A percentile compares a stretch with the other conserved stretches of the same genome.
phyloP scores from a whole-genome alignment of 1,140 invertebrate species.

The Drosophila watanabei region DNA sequence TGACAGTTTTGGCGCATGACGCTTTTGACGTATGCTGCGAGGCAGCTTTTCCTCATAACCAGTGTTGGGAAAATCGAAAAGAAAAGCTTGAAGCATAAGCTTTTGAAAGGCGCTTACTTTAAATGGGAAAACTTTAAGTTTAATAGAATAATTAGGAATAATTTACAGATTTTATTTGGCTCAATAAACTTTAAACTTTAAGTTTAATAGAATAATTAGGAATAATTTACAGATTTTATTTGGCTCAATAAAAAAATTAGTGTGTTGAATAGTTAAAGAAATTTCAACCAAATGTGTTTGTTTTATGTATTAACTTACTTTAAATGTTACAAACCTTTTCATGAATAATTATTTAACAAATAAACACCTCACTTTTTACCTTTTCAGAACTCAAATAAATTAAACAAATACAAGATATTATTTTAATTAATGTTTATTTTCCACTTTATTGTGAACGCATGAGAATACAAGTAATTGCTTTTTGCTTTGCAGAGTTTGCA shows the following conservation, averaged over 20 bases:
- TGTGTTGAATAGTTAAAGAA: not conserved
- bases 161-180: not conserved
- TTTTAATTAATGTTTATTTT: constrained; percentile 14
- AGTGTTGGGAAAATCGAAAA: constrained; percentile 24
- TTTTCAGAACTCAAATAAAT: no score
- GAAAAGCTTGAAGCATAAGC: constrained; percentile 37
- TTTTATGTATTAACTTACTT: no score
- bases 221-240: not conserved
- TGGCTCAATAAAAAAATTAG: no score
- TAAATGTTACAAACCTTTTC: not conserved
- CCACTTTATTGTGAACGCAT: constrained; percentile 61
- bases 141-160: not conserved
- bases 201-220: not conserved
- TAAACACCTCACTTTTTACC: not conserved
- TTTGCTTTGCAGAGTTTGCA: constrained; percentile 33
- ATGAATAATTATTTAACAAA: not conserved
- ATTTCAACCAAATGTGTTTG: not conserved
- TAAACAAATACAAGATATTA: no score
- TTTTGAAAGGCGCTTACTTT: constrained; percentile 24
- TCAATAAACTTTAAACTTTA: no score
- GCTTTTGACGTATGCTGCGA: constrained; percentile 28
- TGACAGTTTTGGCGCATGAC: constrained; percentile 67
- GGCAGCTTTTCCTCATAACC: constrained; percentile 16
- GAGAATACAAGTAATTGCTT: constrained; percentile 24
- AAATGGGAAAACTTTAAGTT: not conserved